Percentiles rank a stretch among this genome's conserved stretches.
phyloP scores from a whole-genome alignment of 2,797 vertebrate genomes.

The Sebastes glaucus region DNA sequence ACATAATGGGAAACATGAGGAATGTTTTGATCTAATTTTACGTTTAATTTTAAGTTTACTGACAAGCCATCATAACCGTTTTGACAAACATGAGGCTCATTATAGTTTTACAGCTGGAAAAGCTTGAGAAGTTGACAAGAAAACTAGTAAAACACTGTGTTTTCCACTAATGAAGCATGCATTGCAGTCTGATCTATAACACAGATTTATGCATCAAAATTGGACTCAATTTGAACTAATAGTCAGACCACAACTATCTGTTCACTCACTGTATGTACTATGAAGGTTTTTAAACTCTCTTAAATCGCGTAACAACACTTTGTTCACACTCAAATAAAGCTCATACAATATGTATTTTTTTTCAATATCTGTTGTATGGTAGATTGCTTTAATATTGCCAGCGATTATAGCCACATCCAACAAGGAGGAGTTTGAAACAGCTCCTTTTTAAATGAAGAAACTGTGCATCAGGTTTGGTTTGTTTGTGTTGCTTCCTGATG shows the following conservation, averaged over 20 bases:
- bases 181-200: neutral
- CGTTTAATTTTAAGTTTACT: neutral
- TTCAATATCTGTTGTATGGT: neutral
- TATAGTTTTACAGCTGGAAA: neutral
- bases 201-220: neutral
- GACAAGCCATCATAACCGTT: neutral
- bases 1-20: neutral
- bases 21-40: neutral
- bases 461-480: constrained; percentile 34
- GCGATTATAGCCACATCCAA: constrained; percentile 15
- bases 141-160: neutral
- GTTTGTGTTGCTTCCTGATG: constrained; percentile 25
- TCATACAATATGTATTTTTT: constrained; percentile 26
- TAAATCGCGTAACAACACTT: neutral
- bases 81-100: neutral
- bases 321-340: neutral
- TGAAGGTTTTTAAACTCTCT: neutral
- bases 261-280: neutral
- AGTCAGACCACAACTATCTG: neutral
- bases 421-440: constrained; percentile 16
- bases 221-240: neutral
- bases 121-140: neutral
- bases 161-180: neutral
- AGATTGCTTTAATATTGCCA: constrained; percentile 31
- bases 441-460: constrained; percentile 26